phyloP scores from a whole-genome alignment of 2,797 vertebrate genomes.

The Phrynocephalus vlangalii region DNA sequence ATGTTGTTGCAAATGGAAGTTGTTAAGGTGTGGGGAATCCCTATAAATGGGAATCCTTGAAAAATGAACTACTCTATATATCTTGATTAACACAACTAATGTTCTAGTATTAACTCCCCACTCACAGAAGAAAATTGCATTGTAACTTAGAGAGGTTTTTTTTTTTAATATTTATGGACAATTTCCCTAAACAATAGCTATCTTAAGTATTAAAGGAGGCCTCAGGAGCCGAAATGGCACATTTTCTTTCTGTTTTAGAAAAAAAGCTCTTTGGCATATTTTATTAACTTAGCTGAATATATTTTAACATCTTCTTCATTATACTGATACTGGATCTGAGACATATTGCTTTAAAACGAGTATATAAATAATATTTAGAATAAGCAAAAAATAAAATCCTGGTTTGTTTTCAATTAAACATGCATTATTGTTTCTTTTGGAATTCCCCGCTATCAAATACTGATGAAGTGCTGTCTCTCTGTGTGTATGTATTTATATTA shows the following conservation, averaged over 20 bases:
- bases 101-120: neutral
- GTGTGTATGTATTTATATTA: neutral
- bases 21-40: neutral
- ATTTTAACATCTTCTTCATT: neutral
- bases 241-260: neutral
- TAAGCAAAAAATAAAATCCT: neutral
- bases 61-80: neutral
- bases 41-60: neutral
- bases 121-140: constrained; percentile 7
- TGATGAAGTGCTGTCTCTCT: neutral
- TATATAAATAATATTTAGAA: neutral
- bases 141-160: neutral
- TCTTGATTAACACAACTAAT: neutral
- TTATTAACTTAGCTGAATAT: neutral
- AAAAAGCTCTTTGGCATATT: neutral
- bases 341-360: neutral
- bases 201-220: neutral
- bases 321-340: neutral
- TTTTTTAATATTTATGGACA: constrained; percentile 3
- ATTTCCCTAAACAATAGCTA: neutral
- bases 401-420: constrained; percentile 13
- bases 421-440: neutral
- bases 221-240: neutral
- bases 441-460: neutral
- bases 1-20: neutral